Evolutionary conservation across 2,113 vertebrate genomes (phyloP), one percentile per base, ranked within the genome.

Genomic region (Toxotes chatareus): DNA sequence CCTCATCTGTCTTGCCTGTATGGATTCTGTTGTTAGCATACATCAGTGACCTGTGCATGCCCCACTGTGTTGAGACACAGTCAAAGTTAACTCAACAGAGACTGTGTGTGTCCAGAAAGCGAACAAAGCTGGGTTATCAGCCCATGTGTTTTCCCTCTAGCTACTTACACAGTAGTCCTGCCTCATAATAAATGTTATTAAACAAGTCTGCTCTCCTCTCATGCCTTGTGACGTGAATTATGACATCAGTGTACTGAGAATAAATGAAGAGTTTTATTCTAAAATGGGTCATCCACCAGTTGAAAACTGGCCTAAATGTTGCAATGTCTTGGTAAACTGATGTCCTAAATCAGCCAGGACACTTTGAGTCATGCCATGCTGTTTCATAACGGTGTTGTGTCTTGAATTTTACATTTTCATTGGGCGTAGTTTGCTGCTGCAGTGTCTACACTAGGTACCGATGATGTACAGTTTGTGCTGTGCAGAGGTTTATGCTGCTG

Each of bases 81-180:
- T 27, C 59, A 44, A 19, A 76, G 21, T 68, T n/a, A 59, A 76
- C 46, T 55, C 23, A 82, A 55, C 62, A 68, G 53, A 72, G 60
- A 38, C 27, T 19, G 13, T 61, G 49, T 81, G 77, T 86, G 51
- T 38, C 55, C 55, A 23, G 47, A 68, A 66, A 66, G 31, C 27
- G 53, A 76, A 75, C 61, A 74, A 49, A 72, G 55, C 23, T 14
- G 27, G 44, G 23, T 56, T 51, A 60, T 57, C 59, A 46, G 36
- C 63, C 34, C 88, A 86, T 82, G 74, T 73, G 80, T 80, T 90
- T 77, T 34, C 78, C 84, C 64, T 14, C 16, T 4, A 59, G 81
- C 64, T 59, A 63, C 42, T 47, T 64, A 27, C 4, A 3, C 62
- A 67, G 47, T 62, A n/a, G 23, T 47, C 56, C 69, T 69, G 34